Evolutionary conservation across 64 coral and sea anemone species (phyloP).

Genomic region (Actinia tenebrosa): DNA sequence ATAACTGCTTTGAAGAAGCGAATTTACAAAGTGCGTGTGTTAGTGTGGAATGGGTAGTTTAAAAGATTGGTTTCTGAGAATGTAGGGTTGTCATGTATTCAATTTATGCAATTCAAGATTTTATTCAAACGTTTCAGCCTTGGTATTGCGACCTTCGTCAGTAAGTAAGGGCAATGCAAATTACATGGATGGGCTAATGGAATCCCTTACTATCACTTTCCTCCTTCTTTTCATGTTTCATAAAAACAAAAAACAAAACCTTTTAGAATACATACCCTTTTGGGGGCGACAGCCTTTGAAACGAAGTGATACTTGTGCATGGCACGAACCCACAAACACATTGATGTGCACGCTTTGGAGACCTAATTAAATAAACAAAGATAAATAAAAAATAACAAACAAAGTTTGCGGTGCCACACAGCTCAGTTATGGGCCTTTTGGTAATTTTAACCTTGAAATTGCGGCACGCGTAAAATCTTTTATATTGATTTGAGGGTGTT

Average conservation of each 20-base stretch:
- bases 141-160: no score
- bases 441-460: conserved; percentile 66
- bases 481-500: conserved; percentile 93
- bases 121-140: no score
- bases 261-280: conserved; percentile 57
- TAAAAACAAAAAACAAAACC: background rate
- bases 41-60: no score
- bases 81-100: no score
- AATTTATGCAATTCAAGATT: no score
- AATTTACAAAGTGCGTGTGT: no score
- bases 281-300: conserved; percentile 90
- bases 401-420: background rate
- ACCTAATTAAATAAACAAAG: conserved; percentile 43
- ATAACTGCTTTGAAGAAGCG: no score
- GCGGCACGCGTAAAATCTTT: conserved; percentile 89
- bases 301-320: conserved; percentile 99
- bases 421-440: background rate
- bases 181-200: no score
- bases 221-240: no score
- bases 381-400: background rate
- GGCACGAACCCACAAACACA: conserved; percentile 91
- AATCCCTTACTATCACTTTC: no score
- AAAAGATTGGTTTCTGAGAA: no score
- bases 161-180: no score
- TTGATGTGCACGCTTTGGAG: conserved; percentile 97